Evolutionary conservation across 2,888 invertebrate genomes (phyloP), one percentile per base, ranked within the genome.

Genomic region (Plagodis dolabraria): DNA sequence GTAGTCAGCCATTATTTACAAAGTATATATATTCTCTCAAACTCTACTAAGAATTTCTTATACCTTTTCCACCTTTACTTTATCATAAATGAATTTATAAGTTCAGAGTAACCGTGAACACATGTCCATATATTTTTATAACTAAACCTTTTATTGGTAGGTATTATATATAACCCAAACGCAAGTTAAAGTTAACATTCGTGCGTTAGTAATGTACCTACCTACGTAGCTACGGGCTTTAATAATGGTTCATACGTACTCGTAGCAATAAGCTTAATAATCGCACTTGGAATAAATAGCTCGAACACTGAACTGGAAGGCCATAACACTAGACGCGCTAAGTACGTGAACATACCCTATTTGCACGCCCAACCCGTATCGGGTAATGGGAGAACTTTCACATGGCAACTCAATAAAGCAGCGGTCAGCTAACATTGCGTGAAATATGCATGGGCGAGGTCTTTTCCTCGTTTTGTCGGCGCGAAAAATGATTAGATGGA

Each of bases 401-500:
- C 82, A 77, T 77, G 70, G 72, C 78, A 86, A 85, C 83, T 84
- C 87, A 83, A 87, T 87, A 87, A 81, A 80, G 76, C 81, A 78
- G 72, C 79, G 82, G 83, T 82, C 82, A 82, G 80, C 79, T 85
- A 88, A 87, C 87, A 87, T 80, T 76, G 77, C 79, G 78, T 85
- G 81, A 88, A 89, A 89, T 88, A 90, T 90, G 87, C 88, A 89
- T 87, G 80, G 85, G 80, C 56, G 76, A 80, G 81, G 84, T 83
- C 80, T 83, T 84, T 83, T 79, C 71, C 82, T 82, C 83, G 68
- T 77, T 76, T 76, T 77, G 82, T 80, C 77, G 77, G 79, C 75
- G 81, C 82, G 83, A 90, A 91, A 91, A 91, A 92, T 90, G 81
- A 91, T 91, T 89, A 90, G 86, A 82, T 86, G 80, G 85, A 80